Base-by-base conservation (phyloP, 2,113 vertebrate species). In the Bostrychus sinensis region DNA sequence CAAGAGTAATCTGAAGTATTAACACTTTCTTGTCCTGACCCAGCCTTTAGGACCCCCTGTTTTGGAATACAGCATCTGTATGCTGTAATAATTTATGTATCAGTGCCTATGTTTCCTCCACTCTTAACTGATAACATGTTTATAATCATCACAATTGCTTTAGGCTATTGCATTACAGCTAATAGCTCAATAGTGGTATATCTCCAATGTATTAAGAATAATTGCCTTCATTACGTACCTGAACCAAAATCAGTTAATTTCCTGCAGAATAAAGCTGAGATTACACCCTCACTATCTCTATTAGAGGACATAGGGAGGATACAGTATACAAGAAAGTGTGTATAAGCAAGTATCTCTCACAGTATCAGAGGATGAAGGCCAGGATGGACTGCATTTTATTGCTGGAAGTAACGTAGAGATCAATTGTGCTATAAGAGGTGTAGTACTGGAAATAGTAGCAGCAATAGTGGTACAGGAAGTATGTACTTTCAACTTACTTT, bases 241-340 rank as follows among this genome's bases (percentile, higher is more conserved):
- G 45, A 7, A 25, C 22, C 45, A 25, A 13, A 25, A 10, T 25
- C 34, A 36, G 34, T 43, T 26, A n/a, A 25, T 48, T 48, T 48
- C 85, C 81, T 59, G 61, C 42, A 43, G 25, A 56, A 79, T 86
- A 85, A 89, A 83, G 51, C 38, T n/a, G 64, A 75, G n/a, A n/a
- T n/a, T 82, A 65, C 42, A 45, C 32, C 32, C 57, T 50, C 42
- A 38, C 62, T 87, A 83, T 91, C 74, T 74, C 23, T 59, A 32
- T 48, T 39, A 73, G 66, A 83, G 50, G 59, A 51, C 28, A 22
- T 55, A 48, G 25, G 30, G 73, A 71, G 48, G 41, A 55, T n/a
- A 68, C 63, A 48, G 69, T 50, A 67, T 55, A 82, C 56, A 77
- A 80, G 54, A 74, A 71, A 80, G 74, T 39, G 69, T 69, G 67